phyloP scores from a whole-genome alignment of 1,140 invertebrate genomes.

The Tetramorium simillimum region DNA sequence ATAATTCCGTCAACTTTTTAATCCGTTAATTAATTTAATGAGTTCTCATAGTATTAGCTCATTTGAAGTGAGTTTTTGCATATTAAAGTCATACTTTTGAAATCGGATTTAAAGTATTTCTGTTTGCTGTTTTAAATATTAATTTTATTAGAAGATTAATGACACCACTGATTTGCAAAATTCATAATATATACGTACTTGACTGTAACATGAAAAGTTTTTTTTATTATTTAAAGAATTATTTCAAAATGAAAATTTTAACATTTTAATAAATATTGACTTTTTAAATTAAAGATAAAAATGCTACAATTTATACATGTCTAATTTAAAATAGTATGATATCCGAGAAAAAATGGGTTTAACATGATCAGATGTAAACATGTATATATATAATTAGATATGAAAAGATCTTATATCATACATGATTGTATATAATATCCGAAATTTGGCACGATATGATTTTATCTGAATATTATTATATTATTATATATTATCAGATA shows the following conservation, averaged over 20 bases:
- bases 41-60: background rate
- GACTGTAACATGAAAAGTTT: too few relatives aligned
- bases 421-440: too few relatives aligned
- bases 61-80: background rate
- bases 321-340: background rate
- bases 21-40: background rate
- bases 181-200: too few relatives aligned
- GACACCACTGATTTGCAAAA: too few relatives aligned
- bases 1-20: background rate
- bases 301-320: background rate
- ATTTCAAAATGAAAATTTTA: background rate
- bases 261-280: background rate
- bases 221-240: background rate
- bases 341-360: too few relatives aligned
- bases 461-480: too few relatives aligned
- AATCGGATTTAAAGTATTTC: background rate
- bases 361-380: too few relatives aligned
- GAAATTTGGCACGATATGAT: too few relatives aligned
- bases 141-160: background rate
- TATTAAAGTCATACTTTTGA: background rate
- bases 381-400: too few relatives aligned
- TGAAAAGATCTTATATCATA: too few relatives aligned
- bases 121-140: background rate
- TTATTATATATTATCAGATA: too few relatives aligned
- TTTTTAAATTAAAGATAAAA: background rate